phyloP scores from a whole-genome alignment of 2,113 vertebrate species.

The Baryphthengus martii region DNA sequence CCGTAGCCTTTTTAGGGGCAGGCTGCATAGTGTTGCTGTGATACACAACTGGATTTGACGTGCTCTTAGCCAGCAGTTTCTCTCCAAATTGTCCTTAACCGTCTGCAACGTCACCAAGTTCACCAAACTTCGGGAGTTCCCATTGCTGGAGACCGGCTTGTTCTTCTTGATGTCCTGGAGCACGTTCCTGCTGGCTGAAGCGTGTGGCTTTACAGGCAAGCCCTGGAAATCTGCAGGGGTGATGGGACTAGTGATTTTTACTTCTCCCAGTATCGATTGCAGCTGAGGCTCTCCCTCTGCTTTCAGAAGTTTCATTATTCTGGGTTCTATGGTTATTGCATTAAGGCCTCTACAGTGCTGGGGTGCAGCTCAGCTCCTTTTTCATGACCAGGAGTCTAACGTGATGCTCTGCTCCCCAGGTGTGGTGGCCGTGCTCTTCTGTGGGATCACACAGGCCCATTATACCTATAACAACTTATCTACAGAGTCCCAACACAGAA shows the following conservation, averaged over 20 bases:
- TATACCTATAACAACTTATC: constrained; percentile 98
- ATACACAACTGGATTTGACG: neutral
- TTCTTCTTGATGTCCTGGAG: constrained; percentile 99
- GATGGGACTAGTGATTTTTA: neutral
- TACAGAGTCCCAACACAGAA: constrained; percentile 91
- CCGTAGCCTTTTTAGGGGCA: neutral
- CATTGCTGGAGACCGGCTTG: constrained; percentile 90
- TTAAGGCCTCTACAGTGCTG: neutral
- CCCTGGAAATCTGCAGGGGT: neutral
- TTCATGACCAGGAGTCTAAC: neutral
- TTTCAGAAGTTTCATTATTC: neutral
- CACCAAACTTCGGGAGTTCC: constrained; percentile 95
- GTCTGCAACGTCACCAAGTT: constrained; percentile 92
- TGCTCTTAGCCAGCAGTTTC: neutral
- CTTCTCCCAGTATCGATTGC: neutral
- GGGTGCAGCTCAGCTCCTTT: neutral
- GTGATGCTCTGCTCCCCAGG: constrained; percentile 71
- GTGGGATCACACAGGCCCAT: constrained; percentile 97
- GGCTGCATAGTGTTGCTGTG: neutral
- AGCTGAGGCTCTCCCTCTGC: neutral
- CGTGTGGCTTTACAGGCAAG: constrained; percentile 95
- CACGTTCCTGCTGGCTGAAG: constrained; percentile 95
- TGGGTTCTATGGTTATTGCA: neutral
- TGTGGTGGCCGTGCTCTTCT: constrained; percentile 96
- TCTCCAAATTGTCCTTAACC: constrained; percentile 65